Percentiles rank a stretch among this genome's conserved stretches.
Evolutionary conservation across 2,113 vertebrate genomes (phyloP).

Genomic region (Hypocryptadius cinnamomeus): DNA sequence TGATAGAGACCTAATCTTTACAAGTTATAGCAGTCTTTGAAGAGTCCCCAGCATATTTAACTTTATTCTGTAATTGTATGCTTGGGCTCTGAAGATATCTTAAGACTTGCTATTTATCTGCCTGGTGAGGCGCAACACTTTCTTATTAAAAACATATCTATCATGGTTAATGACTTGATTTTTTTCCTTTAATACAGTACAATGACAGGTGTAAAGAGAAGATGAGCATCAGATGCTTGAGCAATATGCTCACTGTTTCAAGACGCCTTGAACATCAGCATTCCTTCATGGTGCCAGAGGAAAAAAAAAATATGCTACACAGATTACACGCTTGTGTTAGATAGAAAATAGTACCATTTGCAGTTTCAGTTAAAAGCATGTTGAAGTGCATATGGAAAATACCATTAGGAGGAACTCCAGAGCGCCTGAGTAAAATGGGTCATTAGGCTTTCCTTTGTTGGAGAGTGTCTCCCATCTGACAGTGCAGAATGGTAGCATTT

Average conservation of each 20-base stretch:
- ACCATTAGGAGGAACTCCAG: conserved; percentile 87
- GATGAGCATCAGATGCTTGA: conserved; percentile 72
- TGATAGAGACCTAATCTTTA: conserved; percentile 31
- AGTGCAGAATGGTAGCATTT: conserved; percentile 81
- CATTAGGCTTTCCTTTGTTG: conserved; percentile 98
- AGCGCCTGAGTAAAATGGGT: conserved; percentile 92
- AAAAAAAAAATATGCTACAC: conserved; percentile 46
- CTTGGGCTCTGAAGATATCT: conserved; percentile 67
- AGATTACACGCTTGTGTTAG: conserved; percentile 79
- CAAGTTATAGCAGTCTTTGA: conserved; percentile 59
- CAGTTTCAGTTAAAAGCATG: conserved; percentile 84
- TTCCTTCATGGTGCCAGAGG: conserved; percentile 62
- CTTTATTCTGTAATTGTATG: conserved; percentile 64
- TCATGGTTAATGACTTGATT: conserved; percentile 85
- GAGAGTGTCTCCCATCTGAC: conserved; percentile 95
- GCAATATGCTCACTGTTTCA: conserved; percentile 74
- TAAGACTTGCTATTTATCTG: conserved; percentile 77
- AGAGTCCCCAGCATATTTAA: conserved; percentile 56
- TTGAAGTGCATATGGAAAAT: conserved; percentile 89
- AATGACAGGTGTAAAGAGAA: conserved; percentile 78
- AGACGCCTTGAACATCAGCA: conserved; percentile 69
- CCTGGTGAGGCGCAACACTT: conserved; percentile 78
- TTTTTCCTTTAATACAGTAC: conserved; percentile 73
- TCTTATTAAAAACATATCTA: conserved; percentile 86
- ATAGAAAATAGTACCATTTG: conserved; percentile 82